Conservation (phyloP, 2,797 vertebrate species). For the Varecia variegata region DNA sequence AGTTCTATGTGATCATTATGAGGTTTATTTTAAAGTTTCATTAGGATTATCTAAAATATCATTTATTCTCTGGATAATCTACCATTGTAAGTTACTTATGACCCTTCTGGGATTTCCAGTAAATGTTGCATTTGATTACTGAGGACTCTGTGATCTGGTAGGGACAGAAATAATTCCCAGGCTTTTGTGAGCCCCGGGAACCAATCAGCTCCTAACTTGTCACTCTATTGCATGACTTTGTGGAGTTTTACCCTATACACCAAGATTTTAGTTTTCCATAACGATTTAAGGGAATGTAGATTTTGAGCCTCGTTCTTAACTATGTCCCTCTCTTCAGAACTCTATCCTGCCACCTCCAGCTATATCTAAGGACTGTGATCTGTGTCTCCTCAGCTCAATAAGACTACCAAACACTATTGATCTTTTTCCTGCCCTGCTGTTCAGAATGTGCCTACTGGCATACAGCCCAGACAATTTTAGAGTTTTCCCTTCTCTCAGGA, state of each 20-base stretch:
- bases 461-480: background rate
- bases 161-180: background rate
- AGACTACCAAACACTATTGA: background rate
- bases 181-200: background rate
- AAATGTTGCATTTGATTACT: background rate
- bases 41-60: background rate
- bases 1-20: background rate
- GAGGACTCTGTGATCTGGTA: background rate
- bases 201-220: background rate
- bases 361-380: background rate
- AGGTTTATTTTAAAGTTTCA: background rate
- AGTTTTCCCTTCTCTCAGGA: background rate
- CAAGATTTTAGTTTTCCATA: background rate
- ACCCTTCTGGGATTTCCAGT: background rate
- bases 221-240: background rate
- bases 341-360: background rate
- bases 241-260: background rate
- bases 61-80: background rate
- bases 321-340: background rate
- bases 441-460: background rate
- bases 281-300: background rate
- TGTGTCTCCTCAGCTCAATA: background rate
- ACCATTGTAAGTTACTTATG: background rate
- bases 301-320: background rate
- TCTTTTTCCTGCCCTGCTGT: background rate